phyloP scores from a whole-genome alignment of 53 echinoderm and acorn worm genomes.

The Holothuria scabra region DNA sequence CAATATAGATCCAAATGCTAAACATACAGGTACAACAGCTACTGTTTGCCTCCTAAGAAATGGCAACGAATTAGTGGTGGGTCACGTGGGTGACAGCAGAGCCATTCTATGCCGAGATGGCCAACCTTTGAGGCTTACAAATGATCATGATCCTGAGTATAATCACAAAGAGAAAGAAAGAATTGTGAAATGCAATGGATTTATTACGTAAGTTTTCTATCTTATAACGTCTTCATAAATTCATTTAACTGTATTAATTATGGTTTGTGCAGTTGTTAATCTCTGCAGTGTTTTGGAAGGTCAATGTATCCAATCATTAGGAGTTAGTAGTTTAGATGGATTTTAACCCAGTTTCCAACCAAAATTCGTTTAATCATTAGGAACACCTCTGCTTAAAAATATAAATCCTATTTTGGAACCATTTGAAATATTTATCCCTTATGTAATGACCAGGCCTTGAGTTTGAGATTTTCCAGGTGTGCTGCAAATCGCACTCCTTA shows the following conservation, averaged over 20 bases:
- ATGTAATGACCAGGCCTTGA: no score
- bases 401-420: no score
- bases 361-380: no score
- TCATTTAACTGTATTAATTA: neutral
- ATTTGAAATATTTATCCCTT: no score
- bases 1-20: neutral
- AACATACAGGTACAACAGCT: constrained; percentile 86
- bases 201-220: constrained; percentile 71
- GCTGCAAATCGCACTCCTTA: no score
- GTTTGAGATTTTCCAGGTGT: no score
- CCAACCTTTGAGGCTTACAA: constrained; percentile 70
- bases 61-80: constrained; percentile 88
- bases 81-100: constrained; percentile 85
- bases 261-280: neutral
- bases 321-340: no score
- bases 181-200: constrained; percentile 76
- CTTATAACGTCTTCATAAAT: neutral
- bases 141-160: constrained; percentile 85
- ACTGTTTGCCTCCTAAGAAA: constrained; percentile 89
- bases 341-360: no score
- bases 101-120: constrained; percentile 88
- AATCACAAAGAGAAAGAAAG: constrained; percentile 68
- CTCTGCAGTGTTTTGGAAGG: no score
- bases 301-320: no score
- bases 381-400: no score